Percentiles rank a stretch among this genome's conserved stretches.
phyloP scores from a whole-genome alignment of 2,113 vertebrate species.

The Octodon degus region DNA sequence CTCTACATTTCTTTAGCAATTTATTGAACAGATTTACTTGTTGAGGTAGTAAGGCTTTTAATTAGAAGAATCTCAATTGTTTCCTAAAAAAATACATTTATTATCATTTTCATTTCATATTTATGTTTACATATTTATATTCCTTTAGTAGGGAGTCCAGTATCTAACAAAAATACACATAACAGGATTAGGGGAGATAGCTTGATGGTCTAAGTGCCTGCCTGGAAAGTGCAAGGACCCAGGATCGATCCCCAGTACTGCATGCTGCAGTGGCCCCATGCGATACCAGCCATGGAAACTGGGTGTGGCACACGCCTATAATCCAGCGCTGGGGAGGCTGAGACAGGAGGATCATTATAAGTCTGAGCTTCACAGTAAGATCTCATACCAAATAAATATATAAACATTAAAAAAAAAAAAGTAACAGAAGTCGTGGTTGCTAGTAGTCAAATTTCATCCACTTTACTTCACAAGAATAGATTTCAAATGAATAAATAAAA shows the following conservation, averaged over 20 bases:
- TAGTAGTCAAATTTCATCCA: background rate
- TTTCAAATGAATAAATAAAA: background rate
- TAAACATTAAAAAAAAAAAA: no score
- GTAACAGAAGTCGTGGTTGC: background rate
- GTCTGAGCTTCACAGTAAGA: no score
- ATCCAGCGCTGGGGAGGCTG: no score
- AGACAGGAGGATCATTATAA: no score
- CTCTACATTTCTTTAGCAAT: conserved; percentile 19
- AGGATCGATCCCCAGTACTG: no score
- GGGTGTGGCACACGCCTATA: no score
- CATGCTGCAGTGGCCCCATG: no score
- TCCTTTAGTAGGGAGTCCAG: conserved; percentile 11
- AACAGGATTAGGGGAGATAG: conserved; percentile 23
- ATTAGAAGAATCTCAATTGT: conserved; percentile 18
- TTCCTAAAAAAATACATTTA: conserved; percentile 11
- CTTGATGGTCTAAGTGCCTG: no score
- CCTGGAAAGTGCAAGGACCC: no score
- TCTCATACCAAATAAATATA: no score
- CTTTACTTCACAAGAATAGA: background rate
- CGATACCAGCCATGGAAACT: no score
- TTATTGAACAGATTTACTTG: background rate
- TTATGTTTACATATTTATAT: background rate
- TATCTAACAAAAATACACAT: background rate
- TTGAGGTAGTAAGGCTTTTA: background rate
- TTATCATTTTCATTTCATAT: background rate